Evolutionary conservation across 2,113 vertebrate genomes (phyloP), one percentile per base, ranked within the genome.

Genomic region (Ginglymostoma cirratum): DNA sequence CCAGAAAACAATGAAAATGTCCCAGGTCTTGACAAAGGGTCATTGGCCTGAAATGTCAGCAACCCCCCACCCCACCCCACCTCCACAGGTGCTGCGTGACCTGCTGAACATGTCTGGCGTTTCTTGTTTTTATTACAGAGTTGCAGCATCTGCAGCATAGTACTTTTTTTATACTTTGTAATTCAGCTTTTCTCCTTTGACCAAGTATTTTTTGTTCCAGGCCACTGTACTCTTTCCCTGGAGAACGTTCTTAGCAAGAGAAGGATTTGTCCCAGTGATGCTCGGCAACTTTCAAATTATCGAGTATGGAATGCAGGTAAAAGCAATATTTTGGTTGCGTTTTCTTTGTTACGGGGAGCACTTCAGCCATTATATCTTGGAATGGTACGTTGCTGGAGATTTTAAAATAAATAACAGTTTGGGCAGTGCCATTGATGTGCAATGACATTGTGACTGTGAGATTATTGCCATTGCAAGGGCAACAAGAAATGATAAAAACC

Each of bases 231-330:
- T 97, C 96, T 98, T 97, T 97, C 97, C 98, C 95, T 98, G 98
- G 98, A 98, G 98, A 96, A 96, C 97, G 92, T 98, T 98, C 96
- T 96, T 98, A 95, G 97, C 96, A 96, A 96, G 97, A 78, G 96
- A 97, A 94, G 97, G 97, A 42, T 96, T 96, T 3, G 97, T 98
- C 90, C 98, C 98, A 94, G 96, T 97, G 95, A 96, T 78, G 80
- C 96, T 98, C 78, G 97, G 96, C 97, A 97, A 97, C 70, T 94
- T 97, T 78, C 96, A 97, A 95, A 97, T 97, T 76, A 97, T 98
- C 70, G 97, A 98, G 96, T 97, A 97, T 96, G 96, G 96, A 95
- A 97, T 98, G 97, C 98, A 98, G 98, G 97, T 98, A 96, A 45
- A 69, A 52, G 1, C 23, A 61, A 17, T 17, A 0, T 15, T 52